A percentile compares a stretch with the other conserved stretches of the same genome.
These are phyloP conservation scores for Drosophila kikkawai DNA, from an alignment of 1,140 invertebrate species.

Conservation along the genomic window DNA sequence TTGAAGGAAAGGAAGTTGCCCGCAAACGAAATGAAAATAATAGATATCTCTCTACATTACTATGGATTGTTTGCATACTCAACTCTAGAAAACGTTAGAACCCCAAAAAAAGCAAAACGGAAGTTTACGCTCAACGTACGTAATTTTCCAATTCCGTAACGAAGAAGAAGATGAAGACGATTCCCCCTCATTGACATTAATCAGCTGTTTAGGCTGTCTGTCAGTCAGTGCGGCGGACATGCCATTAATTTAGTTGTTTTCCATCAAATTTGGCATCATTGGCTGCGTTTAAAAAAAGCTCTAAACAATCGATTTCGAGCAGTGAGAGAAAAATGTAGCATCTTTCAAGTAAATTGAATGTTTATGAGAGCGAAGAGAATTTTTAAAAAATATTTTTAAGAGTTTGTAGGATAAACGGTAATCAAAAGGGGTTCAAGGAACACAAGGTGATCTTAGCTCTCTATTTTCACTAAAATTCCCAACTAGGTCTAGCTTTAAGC, in stretches of 20 bases:
- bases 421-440: background rate
- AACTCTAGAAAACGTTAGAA: conserved; percentile 48
- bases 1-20: conserved; percentile 69
- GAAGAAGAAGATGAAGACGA: conserved; percentile 4
- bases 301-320: conserved; percentile 18
- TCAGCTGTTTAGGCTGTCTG: conserved; percentile 54
- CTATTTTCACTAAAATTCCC: background rate
- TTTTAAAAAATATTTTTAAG: background rate
- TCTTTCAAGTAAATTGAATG: background rate
- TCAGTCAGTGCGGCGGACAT: conserved; percentile 30
- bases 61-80: conserved; percentile 35
- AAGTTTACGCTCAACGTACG: conserved; percentile 36
- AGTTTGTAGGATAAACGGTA: background rate
- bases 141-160: conserved; percentile 49
- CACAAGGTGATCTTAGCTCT: background rate
- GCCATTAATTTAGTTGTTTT: conserved; percentile 50
- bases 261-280: conserved; percentile 36
- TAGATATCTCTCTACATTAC: conserved; percentile 9
- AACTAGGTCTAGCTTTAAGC: background rate
- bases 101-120: conserved; percentile 45
- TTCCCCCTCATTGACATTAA: conserved; percentile 44
- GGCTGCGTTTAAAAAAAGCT: conserved; percentile 20
- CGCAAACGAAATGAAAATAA: conserved; percentile 36
- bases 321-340: background rate
- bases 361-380: background rate